Evolutionary conservation across 2,888 invertebrate genomes (phyloP), one percentile per base, ranked within the genome.

Genomic region (Synanthedon vespiformis): DNA sequence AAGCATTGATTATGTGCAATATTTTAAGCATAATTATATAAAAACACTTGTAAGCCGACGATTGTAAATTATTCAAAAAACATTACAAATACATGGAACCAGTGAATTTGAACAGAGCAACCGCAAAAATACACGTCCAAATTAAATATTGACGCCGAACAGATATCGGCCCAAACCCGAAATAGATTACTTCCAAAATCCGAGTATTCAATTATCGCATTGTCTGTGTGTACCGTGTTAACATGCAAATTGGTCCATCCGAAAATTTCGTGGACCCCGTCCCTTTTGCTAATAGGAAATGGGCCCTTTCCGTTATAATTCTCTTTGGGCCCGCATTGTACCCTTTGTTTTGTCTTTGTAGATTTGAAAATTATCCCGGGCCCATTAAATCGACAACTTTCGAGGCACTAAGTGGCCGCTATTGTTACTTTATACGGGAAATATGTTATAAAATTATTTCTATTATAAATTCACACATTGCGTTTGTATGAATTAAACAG

Each of bases 241-340:
- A 79, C 80, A 84, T 84, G 82, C 71, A 83, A 84, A 84, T 84
- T 77, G 73, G 70, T 61, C 70, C 72, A 70, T 74, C 75, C 70
- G 71, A 75, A 80, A 74, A 73, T 77, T 76, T 71, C 65, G 72
- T 65, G 73, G 70, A 65, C 67, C 65, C 64, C 58, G 62, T 63
- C 68, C 71, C 67, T 62, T 64, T 58, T 52, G 63, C 70, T 77
- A 78, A 80, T 78, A 77, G 81, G 80, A 82, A 81, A 82, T 75
- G 70, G 76, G 65, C 72, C 68, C 74, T 78, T 79, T 76, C 77
- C 77, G 71, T 74, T 75, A 77, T 79, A 73, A 72, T 75, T 74
- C 74, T 67, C 67, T 68, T 68, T 65, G 64, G 66, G 60, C 60
- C 63, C 57, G 59, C 54, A 56, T 47, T 51, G 58, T 55, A 61